A percentile compares a stretch with the other conserved stretches of the same genome.
These are phyloP conservation scores for Diceros bicornis DNA, from an alignment of 2,797 vertebrate genomes.

Conservation along the genomic window DNA sequence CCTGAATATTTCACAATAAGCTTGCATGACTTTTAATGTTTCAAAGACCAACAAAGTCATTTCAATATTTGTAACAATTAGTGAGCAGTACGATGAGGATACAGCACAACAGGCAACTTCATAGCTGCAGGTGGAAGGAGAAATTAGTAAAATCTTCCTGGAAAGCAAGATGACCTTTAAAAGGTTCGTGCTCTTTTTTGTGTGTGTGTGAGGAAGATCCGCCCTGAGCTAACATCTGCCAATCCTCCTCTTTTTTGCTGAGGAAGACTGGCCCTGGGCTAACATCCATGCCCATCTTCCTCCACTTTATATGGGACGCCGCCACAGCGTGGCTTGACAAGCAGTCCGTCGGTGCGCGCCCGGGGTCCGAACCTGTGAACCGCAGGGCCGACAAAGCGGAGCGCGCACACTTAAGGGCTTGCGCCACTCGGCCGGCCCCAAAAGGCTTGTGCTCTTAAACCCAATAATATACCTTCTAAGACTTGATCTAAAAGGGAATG, in stretches of 20 bases:
- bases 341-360: too few relatives aligned
- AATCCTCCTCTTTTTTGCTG: too few relatives aligned
- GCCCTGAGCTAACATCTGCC: too few relatives aligned
- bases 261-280: too few relatives aligned
- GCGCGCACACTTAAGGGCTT: too few relatives aligned
- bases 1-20: background rate
- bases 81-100: background rate
- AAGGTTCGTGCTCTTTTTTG: background rate
- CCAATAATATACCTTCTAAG: background rate
- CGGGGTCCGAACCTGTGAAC: too few relatives aligned
- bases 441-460: background rate
- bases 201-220: too few relatives aligned
- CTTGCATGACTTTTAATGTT: background rate
- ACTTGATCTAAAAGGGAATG: background rate
- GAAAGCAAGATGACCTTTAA: slow-evolving; percentile 8
- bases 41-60: slow-evolving; percentile 3
- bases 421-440: too few relatives aligned
- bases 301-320: too few relatives aligned
- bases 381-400: too few relatives aligned
- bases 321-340: too few relatives aligned
- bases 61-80: background rate
- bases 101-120: background rate
- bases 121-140: background rate
- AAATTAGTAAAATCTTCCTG: background rate
- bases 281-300: too few relatives aligned